A percentile compares a stretch with the other conserved stretches of the same genome.
Evolutionary conservation across 2,113 vertebrate genomes (phyloP).

Genomic region (Spea multiplicata): DNA sequence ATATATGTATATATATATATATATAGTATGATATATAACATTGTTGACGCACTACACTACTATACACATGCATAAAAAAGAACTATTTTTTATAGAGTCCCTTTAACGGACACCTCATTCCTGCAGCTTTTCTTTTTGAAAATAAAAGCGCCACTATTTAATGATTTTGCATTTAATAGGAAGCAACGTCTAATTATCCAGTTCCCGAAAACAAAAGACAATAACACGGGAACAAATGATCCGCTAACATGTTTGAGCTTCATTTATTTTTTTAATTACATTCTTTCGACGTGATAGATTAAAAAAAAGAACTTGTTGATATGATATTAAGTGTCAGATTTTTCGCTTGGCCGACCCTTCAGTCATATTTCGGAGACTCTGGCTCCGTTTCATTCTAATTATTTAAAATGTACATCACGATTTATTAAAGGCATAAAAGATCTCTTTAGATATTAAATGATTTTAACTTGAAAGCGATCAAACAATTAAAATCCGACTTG

Average conservation of each 20-base stretch:
- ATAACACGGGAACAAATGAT: constrained; percentile 6
- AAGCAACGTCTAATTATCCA: constrained; percentile 5
- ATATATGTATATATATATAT: no score
- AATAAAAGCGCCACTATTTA: not conserved
- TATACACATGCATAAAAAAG: no score
- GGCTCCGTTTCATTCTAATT: not conserved
- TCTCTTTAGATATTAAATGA: constrained; percentile 3
- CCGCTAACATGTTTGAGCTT: not conserved
- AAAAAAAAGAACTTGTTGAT: constrained; percentile 6
- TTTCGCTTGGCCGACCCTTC: not conserved
- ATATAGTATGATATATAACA: no score
- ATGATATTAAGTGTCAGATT: constrained; percentile 1
- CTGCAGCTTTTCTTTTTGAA: no score
- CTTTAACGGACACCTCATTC: no score
- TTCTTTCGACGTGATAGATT: not conserved
- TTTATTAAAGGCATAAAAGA: not conserved
- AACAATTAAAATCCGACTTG: not conserved
- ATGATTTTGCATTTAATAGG: not conserved
- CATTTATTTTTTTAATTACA: constrained; percentile 12
- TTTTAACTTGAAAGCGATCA: not conserved
- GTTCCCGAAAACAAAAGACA: not conserved
- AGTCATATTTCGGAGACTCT: not conserved
- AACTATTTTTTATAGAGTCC: no score
- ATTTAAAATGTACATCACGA: constrained; percentile 2
- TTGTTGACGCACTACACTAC: no score